Base-by-base conservation (phyloP, 2,113 vertebrate genomes). In the Stigmatopora nigra region DNA sequence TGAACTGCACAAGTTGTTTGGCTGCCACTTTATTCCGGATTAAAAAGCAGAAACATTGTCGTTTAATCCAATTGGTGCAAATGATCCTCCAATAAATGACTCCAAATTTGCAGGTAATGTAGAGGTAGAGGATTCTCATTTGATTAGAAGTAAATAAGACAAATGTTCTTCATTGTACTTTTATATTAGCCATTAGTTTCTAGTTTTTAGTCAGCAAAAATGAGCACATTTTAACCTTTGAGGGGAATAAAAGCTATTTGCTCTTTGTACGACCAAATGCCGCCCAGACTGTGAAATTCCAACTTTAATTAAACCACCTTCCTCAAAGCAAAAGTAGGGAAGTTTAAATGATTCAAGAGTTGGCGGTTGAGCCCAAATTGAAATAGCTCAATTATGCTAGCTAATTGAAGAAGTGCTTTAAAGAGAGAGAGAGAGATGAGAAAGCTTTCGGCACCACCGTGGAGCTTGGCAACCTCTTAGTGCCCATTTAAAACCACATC, bases 381-480 rank as follows among this genome's bases (percentile, higher is more conserved):
- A 61, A 55, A 4, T 11, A 6, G 41, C 56, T 59, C 52, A 76
- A 68, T 76, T 65, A 73, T 68, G 36, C 47, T 35, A 3, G 17
- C 19, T 63, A 64, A 67, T 76, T 51, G 65, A 25, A 49, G 55
- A 48, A 46, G 57, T 22, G 61, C 46, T 35, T 44, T 19, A 19
- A 67, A 61, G 45, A 46, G 41, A n/a, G 14, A 61, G 45, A 46
- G 41, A n/a, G 14, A 31, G 53, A 19, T 22, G 3, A 19, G 4
- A 52, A n/a, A 10, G 51, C 9, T 19, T 41, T 53, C 19, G 51
- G 19, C 51, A 4, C 20, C 51, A 22, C 25, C 4, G 51, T 19
- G 51, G 22, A 13, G 22, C 53, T 31, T 31, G 53, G 25, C 53
- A 56, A 15, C 53, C 53, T 15, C 22, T 56, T 56, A 75, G 14